Evolutionary conservation across 2,113 vertebrate species (phyloP).

Genomic region (Hydrolagus affinis): DNA sequence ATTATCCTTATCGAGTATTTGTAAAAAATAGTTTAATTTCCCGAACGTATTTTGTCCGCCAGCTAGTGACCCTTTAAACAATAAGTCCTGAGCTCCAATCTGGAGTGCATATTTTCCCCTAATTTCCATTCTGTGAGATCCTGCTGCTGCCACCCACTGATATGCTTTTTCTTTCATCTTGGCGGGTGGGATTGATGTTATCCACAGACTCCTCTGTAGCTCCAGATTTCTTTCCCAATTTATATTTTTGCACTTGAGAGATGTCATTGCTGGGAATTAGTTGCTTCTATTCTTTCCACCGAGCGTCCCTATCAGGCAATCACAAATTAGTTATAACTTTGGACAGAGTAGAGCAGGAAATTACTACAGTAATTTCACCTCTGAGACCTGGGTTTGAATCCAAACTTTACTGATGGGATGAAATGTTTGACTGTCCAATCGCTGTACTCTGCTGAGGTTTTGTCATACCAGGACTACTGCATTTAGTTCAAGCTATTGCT

Average conservation of each 20-base stretch:
- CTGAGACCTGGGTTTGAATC: neutral
- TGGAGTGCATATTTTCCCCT: neutral
- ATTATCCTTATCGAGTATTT: neutral
- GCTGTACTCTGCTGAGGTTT: no score
- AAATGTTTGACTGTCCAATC: neutral
- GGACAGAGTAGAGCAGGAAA: no score
- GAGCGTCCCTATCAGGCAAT: no score
- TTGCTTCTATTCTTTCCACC: no score
- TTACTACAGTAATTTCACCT: neutral
- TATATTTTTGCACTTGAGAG: no score
- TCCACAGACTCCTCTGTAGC: neutral
- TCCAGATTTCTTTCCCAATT: neutral
- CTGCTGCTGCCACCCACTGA: neutral
- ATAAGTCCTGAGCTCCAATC: neutral
- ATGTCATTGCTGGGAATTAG: no score
- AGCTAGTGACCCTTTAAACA: neutral
- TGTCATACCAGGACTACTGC: no score
- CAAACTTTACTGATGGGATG: neutral
- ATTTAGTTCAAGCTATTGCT: no score
- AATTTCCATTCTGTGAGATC: neutral
- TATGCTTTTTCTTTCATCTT: neutral
- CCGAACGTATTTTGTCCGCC: neutral
- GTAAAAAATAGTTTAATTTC: neutral
- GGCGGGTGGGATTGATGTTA: neutral
- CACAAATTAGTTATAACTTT: no score